Conservation (phyloP, 2,888 invertebrate species). For the Diabrotica balteata region DNA sequence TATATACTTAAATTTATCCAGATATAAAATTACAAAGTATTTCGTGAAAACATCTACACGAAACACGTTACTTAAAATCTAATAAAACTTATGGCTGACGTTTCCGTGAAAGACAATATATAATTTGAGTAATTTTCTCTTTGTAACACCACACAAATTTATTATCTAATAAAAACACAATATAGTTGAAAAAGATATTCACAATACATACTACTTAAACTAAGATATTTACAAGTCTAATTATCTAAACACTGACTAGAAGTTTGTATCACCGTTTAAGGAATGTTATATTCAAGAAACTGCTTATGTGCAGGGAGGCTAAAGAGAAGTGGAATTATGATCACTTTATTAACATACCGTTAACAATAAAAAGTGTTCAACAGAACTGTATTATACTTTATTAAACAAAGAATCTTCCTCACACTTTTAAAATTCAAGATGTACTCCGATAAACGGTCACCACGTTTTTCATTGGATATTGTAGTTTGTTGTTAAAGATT, state of each 20-base stretch:
- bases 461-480: too few species aligned
- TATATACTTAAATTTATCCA: neutral
- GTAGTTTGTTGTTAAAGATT: too few species aligned
- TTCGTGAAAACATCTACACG: neutral
- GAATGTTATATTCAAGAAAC: slow-evolving; percentile 11
- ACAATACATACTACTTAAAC: slow-evolving; percentile 2
- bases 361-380: too few species aligned
- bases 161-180: too few species aligned
- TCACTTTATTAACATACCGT: too few species aligned
- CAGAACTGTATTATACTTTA: too few species aligned
- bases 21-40: neutral
- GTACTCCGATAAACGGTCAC: too few species aligned
- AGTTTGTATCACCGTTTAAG: slow-evolving; percentile 18
- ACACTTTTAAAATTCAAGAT: too few species aligned
- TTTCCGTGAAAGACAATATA: slow-evolving; percentile 10
- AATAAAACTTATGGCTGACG: slow-evolving; percentile 3
- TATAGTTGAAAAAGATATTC: slow-evolving; percentile 4
- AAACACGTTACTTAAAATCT: slow-evolving; percentile 2
- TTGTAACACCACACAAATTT: slow-evolving; percentile 14
- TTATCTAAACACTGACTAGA: slow-evolving; percentile 19
- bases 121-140: slow-evolving; percentile 3
- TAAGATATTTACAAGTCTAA: slow-evolving; percentile 17
- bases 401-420: too few species aligned
- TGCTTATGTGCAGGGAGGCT: too few species aligned
- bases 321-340: too few species aligned